Percentiles rank a stretch among this genome's conserved stretches.
Conservation (phyloP, 2,113 vertebrate genomes). For the Gila orcuttii region DNA sequence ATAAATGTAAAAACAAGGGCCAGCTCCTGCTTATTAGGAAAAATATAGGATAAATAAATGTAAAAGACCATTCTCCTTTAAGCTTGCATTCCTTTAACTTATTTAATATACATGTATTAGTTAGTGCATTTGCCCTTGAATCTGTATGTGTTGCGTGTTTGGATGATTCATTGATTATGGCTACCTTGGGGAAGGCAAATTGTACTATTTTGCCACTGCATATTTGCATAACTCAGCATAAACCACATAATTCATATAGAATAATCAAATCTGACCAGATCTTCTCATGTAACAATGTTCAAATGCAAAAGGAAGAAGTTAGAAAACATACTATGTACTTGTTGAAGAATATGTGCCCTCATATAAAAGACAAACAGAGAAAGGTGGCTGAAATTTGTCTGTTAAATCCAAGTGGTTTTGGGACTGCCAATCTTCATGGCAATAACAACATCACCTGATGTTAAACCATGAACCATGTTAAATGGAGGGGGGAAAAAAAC, state of each 20-base stretch:
- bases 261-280: constrained; percentile 34
- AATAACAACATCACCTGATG: constrained; percentile 32
- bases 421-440: constrained; percentile 43
- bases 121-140: constrained; percentile 34
- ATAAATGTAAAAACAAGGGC: neutral
- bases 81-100: constrained; percentile 36
- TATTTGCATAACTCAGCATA: constrained; percentile 41
- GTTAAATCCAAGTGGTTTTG: constrained; percentile 48
- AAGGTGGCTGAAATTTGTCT: constrained; percentile 53
- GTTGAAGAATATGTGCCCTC: constrained; percentile 40
- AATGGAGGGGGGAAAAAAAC: neutral
- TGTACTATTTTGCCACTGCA: constrained; percentile 25
- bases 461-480: constrained; percentile 26
- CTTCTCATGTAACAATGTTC: neutral
- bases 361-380: constrained; percentile 45
- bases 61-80: constrained; percentile 10
- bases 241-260: constrained; percentile 18
- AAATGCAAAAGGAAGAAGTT: neutral
- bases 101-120: constrained; percentile 42
- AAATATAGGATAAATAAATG: neutral
- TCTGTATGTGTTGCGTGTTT: constrained; percentile 2
- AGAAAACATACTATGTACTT: neutral
- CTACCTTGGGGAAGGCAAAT: constrained; percentile 49
- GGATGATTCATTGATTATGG: constrained; percentile 1
- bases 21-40: constrained; percentile 21